Evolutionary conservation across 1,140 invertebrate genomes (phyloP).

Genomic region (Gryon sp.): DNA sequence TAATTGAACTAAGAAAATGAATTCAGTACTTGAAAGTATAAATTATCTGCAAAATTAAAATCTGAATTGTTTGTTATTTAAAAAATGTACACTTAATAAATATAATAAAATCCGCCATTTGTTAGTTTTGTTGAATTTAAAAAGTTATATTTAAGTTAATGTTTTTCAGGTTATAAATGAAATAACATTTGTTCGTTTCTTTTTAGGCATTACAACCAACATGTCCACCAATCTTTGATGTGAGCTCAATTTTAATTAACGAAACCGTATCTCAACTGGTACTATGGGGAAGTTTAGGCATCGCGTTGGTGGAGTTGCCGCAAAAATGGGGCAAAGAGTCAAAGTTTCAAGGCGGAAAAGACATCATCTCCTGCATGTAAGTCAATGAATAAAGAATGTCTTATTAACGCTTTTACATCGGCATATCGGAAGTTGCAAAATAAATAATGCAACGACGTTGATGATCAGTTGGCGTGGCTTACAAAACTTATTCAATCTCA

Average conservation of each 20-base stretch:
- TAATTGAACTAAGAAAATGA: no score
- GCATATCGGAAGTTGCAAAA: slow-evolving; percentile 15
- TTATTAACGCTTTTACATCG: slow-evolving; percentile 12
- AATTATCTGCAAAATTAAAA: no score
- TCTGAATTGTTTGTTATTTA: no score
- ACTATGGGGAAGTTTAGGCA: slow-evolving; percentile 75
- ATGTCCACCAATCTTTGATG: slow-evolving; percentile 78
- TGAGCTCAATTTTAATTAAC: slow-evolving; percentile 77
- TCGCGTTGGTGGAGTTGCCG: slow-evolving; percentile 76
- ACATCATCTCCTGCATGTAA: slow-evolving; percentile 74
- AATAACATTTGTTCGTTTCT: neutral
- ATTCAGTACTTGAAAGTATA: no score
- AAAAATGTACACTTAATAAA: no score
- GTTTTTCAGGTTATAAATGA: no score
- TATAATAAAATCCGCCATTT: no score
- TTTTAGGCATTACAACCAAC: slow-evolving; percentile 75
- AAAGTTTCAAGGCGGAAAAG: slow-evolving; percentile 73
- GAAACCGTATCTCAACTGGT: slow-evolving; percentile 75
- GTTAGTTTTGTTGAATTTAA: no score
- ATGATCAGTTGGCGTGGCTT: slow-evolving; percentile 31
- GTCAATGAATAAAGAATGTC: slow-evolving; percentile 56
- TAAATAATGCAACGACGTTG: slow-evolving; percentile 8
- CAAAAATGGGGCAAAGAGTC: slow-evolving; percentile 77
- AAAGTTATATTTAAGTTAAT: no score
- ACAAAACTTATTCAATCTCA: slow-evolving; percentile 60